Base-by-base conservation (phyloP, 92 coral and sea anemone genomes). In the Desmophyllum pertusum region DNA sequence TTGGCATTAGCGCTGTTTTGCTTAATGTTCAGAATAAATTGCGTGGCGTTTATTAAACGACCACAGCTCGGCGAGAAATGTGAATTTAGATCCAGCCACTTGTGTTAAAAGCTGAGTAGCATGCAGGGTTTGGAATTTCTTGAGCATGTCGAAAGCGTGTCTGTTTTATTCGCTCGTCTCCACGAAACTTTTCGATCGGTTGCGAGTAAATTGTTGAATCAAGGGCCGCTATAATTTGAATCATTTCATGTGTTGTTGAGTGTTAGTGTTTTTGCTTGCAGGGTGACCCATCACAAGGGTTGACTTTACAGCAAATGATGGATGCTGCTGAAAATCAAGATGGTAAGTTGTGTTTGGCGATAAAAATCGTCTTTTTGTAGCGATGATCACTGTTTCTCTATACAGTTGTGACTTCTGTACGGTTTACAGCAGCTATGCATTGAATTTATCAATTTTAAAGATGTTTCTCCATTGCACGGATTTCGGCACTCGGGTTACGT, bases 101-200 rank as follows among this genome's bases (percentile, higher is more conserved):
- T 80, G 52, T 67, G 51, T 43, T 41, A 30, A n/a, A 80, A 46
- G 52, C 70, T 33, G 17, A 51, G 55, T 52, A 39, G 79, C 79
- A 82, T 41, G 86, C 86, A 41, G 86, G 21, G 79, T 82, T 71
- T 39, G 86, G 79, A 82, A 72, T 82, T 71, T 82, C 61, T 39
- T 18, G 19, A 21, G 43, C 38, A 52, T 70, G 76, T 68, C 51
- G 19, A 15, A 76, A 9, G 71, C 43, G 68, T 59, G 86, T 82
- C 71, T 82, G 41, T 72, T 82, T 73, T 55, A 27, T 62, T 14
- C 43, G 78, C 71, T 73, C 77, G 57, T 43, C 30, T 68, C 39
- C 30, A 67, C 76, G 46, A 80, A 35, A 40, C 45, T 23, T 41
- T 71, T 52, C 23, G 71, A 40, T 13, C 59, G 43, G 3, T 82